Conservation (phyloP, 2,797 vertebrate species). For the Cuniculus paca region DNA sequence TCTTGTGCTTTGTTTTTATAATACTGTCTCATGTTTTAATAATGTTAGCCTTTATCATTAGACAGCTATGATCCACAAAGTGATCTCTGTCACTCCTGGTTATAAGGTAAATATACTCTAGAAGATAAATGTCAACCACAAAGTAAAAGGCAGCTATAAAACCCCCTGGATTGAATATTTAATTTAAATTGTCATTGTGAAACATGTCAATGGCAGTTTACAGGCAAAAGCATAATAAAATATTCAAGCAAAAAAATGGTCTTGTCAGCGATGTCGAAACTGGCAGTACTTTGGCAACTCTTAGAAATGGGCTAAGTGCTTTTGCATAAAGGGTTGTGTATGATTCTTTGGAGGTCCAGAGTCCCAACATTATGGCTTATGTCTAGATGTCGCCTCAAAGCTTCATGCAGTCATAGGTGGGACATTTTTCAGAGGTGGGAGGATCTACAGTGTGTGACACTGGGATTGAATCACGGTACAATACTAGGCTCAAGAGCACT, state of each 20-base stretch:
- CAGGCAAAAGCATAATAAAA: constrained; percentile 74
- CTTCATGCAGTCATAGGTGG: not conserved
- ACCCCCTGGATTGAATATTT: constrained; percentile 80
- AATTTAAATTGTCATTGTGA: constrained; percentile 85
- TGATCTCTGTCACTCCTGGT: constrained; percentile 82
- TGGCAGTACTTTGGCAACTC: not conserved
- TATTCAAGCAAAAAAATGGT: constrained; percentile 58
- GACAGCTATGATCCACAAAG: constrained; percentile 73
- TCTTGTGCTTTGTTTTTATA: constrained; percentile 65
- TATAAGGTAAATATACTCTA: constrained; percentile 76
- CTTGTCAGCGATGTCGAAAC: not conserved
- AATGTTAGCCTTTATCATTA: constrained; percentile 67
- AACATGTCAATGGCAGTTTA: constrained; percentile 82
- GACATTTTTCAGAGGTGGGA: not conserved
- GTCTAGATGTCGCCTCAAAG: not conserved
- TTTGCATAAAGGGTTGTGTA: not conserved
- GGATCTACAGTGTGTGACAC: not conserved
- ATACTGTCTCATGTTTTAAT: constrained; percentile 63
- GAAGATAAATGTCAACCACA: constrained; percentile 69
- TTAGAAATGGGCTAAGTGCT: not conserved
- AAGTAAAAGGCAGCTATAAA: constrained; percentile 26
- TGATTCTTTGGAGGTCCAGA: not conserved
- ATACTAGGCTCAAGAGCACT: not conserved
- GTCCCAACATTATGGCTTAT: not conserved
- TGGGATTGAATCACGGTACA: not conserved